Evolutionary conservation across 2,888 invertebrate species (phyloP).

Genomic region (Agonum fuliginosum): DNA sequence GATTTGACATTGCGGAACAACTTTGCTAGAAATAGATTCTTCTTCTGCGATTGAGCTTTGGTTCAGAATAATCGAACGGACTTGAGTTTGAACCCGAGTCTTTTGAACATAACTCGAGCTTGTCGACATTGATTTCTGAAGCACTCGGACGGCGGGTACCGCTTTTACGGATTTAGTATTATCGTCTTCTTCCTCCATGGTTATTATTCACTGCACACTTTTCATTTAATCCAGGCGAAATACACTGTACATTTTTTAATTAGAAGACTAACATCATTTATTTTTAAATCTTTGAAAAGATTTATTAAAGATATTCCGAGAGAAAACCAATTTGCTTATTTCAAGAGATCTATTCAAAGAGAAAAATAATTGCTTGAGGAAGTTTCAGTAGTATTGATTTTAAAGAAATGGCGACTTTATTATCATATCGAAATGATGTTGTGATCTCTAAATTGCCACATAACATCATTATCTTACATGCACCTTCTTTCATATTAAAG

Average conservation of each 20-base stretch:
- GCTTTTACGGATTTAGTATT: conserved; percentile 60
- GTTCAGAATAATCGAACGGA: conserved; percentile 51
- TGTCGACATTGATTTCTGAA: conserved; percentile 59
- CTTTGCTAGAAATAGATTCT: conserved; percentile 63
- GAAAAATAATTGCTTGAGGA: conserved; percentile 44
- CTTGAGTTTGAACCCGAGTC: conserved; percentile 62
- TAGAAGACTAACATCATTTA: conserved; percentile 9
- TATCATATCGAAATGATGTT: background rate
- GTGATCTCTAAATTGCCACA: no score
- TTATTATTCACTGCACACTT: conserved; percentile 43
- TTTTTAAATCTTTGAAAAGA: conserved; percentile 18
- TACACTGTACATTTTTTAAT: conserved; percentile 32
- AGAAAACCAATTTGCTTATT: conserved; percentile 35
- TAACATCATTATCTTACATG: no score
- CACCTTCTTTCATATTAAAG: no score
- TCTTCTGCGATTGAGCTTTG: conserved; percentile 63
- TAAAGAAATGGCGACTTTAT: conserved; percentile 29
- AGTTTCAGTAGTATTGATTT: conserved; percentile 25
- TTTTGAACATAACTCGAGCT: conserved; percentile 62
- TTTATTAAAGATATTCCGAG: conserved; percentile 8
- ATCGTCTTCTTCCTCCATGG: conserved; percentile 65
- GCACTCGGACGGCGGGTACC: conserved; percentile 16
- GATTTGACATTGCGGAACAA: conserved; percentile 71
- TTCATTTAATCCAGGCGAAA: conserved; percentile 27
- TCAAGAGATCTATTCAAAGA: conserved; percentile 38